Conservation (phyloP, 2,113 vertebrate genomes). For the Passer domesticus region DNA sequence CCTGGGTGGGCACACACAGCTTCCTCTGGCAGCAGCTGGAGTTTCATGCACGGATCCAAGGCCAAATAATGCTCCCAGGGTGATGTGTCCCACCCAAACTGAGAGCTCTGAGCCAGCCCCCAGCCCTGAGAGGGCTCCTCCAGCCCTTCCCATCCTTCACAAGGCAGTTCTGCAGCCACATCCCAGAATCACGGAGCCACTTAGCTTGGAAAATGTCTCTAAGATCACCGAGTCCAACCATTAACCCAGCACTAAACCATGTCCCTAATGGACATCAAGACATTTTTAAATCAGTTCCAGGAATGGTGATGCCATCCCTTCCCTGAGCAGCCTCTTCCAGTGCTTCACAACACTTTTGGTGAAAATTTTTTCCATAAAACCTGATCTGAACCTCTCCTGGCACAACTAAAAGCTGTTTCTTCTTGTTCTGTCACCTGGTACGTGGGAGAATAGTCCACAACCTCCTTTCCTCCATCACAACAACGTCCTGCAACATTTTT, state of each 20-base stretch:
- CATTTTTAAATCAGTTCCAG: neutral
- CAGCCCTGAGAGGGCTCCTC: neutral
- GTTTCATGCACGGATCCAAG: neutral
- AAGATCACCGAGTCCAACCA: rapidly evolving
- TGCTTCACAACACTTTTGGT: neutral
- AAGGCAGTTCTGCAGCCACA: neutral
- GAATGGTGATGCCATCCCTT: neutral
- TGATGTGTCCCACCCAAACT: neutral
- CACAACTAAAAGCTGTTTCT: neutral
- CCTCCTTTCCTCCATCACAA: neutral
- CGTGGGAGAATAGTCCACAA: neutral
- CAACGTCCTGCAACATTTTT: rapidly evolving
- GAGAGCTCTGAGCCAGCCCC: neutral
- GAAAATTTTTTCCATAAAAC: neutral
- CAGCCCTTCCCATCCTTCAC: neutral
- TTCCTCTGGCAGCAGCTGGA: constrained; percentile 28
- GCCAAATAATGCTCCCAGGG: neutral
- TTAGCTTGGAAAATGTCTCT: neutral
- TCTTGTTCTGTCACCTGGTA: neutral
- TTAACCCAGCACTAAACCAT: neutral
- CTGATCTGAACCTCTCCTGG: neutral
- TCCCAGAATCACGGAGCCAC: rapidly evolving
- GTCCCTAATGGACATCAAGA: neutral
- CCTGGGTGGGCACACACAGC: neutral
- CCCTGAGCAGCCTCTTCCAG: neutral